A percentile compares a stretch with the other conserved stretches of the same genome.
phyloP scores from a whole-genome alignment of 2,888 invertebrate species.

The Cosmia pyralina region DNA sequence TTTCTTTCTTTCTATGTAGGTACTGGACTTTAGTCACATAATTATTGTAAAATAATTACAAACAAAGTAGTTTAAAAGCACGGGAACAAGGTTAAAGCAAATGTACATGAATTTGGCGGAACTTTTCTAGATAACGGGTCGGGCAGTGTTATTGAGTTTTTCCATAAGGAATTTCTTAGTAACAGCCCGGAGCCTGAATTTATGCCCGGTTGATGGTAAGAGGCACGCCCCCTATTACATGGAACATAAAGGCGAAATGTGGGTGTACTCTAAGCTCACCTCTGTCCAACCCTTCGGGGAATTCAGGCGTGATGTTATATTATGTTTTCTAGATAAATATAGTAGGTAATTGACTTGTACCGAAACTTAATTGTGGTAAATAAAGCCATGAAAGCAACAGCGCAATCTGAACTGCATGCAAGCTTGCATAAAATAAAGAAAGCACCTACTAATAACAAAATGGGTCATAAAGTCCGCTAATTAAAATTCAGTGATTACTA shows the following conservation, averaged over 20 bases:
- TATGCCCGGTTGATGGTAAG: too few species aligned
- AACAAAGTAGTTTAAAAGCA: neutral
- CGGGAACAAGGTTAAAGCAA: neutral
- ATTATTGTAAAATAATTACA: neutral
- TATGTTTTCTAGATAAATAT: neutral
- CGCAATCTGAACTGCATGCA: slow-evolving; percentile 8
- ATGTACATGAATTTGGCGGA: neutral
- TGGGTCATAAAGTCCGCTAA: slow-evolving; percentile 62
- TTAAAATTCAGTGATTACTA: slow-evolving; percentile 77
- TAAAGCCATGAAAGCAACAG: slow-evolving; percentile 2
- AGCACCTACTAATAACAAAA: slow-evolving; percentile 41
- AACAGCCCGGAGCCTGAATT: too few species aligned
- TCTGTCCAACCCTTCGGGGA: too few species aligned
- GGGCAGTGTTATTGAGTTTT: too few species aligned
- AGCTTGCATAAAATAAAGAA: slow-evolving; percentile 40
- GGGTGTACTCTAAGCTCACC: too few species aligned
- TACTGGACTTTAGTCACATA: neutral
- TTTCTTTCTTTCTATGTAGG: too few species aligned
- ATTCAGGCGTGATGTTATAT: too few species aligned
- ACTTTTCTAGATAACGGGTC: neutral
- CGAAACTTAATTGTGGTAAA: slow-evolving; percentile 5
- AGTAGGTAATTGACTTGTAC: neutral
- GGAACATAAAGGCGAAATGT: too few species aligned
- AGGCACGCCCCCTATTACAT: too few species aligned
- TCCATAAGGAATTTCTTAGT: too few species aligned